Conservation (phyloP, 2,797 vertebrate species). For the Mico argentatus region DNA sequence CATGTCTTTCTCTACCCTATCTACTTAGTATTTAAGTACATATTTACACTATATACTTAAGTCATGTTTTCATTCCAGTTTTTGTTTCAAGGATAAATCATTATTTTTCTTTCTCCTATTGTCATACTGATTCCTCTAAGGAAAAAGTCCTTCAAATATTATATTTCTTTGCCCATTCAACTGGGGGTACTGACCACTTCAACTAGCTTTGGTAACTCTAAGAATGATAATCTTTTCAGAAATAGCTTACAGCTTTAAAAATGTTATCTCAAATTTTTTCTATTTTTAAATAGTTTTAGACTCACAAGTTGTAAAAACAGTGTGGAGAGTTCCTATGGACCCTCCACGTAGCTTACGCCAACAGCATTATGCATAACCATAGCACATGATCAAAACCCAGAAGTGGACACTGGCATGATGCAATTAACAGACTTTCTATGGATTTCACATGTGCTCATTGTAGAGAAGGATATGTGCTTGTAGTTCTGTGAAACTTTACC, state of each 20-base stretch:
- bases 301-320: neutral
- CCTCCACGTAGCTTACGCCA: neutral
- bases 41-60: neutral
- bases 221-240: neutral
- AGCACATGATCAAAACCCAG: neutral
- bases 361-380: fast-evolving
- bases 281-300: neutral
- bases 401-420: neutral
- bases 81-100: neutral
- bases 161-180: neutral
- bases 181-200: neutral
- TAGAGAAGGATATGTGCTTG: neutral
- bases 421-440: fast-evolving
- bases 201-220: neutral
- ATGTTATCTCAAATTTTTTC: neutral
- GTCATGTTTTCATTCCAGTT: neutral
- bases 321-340: neutral
- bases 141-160: neutral
- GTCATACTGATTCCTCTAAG: neutral
- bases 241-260: neutral
- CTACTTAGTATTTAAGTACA: neutral
- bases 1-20: neutral
- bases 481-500: neutral
- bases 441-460: fast-evolving
- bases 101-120: neutral